These are phyloP conservation scores for Aphodius granarius DNA, from an alignment of 2,888 invertebrate genomes.

Conservation along the genomic window DNA sequence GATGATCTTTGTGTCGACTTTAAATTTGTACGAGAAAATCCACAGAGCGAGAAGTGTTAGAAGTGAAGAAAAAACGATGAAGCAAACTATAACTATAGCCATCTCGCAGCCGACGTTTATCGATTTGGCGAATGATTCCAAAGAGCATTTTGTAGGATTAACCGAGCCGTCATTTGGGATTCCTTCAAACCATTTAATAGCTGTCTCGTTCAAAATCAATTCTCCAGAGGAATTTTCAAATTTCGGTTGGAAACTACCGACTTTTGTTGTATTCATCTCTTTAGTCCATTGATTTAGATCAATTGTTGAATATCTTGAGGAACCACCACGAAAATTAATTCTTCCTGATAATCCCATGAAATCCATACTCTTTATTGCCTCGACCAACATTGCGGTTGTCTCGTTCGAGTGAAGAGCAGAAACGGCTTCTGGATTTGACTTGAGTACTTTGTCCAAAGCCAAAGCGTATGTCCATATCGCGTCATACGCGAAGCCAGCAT, in stretches of 20 bases:
- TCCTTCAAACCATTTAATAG: conserved; percentile 68
- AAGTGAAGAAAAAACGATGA: conserved; percentile 58
- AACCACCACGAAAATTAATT: conserved; percentile 69
- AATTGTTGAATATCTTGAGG: conserved; percentile 66
- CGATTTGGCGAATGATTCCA: conserved; percentile 67
- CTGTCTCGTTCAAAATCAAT: conserved; percentile 3
- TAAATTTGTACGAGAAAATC: conserved; percentile 67
- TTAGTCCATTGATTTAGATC: conserved; percentile 63
- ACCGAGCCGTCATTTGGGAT: conserved; percentile 70
- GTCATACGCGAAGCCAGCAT: conserved; percentile 78
- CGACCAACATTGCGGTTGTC: conserved; percentile 60
- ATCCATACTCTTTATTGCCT: conserved; percentile 66
- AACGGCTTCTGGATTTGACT: conserved; percentile 61
- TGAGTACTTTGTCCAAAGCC: conserved; percentile 67
- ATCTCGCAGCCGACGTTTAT: conserved; percentile 73
- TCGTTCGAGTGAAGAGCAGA: conserved; percentile 59
- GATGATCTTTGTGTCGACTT: conserved; percentile 67
- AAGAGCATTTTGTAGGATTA: conserved; percentile 63
- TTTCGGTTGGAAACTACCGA: conserved; percentile 64
- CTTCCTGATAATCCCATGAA: conserved; percentile 76
- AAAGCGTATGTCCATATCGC: conserved; percentile 80
- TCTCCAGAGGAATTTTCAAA: conserved; percentile 45
- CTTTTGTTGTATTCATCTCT: conserved; percentile 52
- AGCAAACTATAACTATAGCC: conserved; percentile 68
- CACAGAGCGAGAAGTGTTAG: conserved; percentile 59